Evolutionary conservation across 2,797 vertebrate genomes (phyloP), one percentile per base, ranked within the genome.

Genomic region (Staurois parvus): DNA sequence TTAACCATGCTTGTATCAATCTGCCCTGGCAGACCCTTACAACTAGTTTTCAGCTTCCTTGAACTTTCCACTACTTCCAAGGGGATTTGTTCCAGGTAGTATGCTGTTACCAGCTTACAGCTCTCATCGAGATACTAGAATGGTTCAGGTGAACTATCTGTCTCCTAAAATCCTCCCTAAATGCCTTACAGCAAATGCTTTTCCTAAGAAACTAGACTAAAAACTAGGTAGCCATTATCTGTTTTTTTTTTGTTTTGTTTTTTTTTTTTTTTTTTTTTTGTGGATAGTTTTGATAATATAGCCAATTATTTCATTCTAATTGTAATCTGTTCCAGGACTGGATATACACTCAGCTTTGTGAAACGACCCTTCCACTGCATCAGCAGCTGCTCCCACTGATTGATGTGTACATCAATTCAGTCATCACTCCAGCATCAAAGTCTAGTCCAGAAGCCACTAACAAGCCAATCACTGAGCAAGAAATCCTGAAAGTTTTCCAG

Each of bases 401-500:
- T 17, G 98, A 99, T 8, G 98, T 97, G 76, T 99, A 99, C 89
- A 97, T 99, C 89, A 99, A 98, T 92, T 99, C 98, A 87, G 95
- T 99, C 84, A 96, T 99, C 87, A 99, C 98, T 29, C 98, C 98
- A 62, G 98, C 98, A 5, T 99, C 98, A 32, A 99, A 99, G 89
- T 97, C 98, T 81, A 99, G 98, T 91, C 98, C 98, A 0, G 98
- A 99, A 93, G 98, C 98, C 88, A 99, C 98, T 81, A 99, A 99
- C 90, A 97, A 99, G 91, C 98, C 98, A 69, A 96, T 99, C 90
- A 99, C 98, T 0, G 98, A 99, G 64, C 97, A 99, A 90, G 98
- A 99, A 93, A 99, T 99, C 88, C 94, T 98, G 72, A 96, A 92
- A 68, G 95, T 99, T 89, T 99, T 99, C 89, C 96, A 97, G 89